phyloP scores from a whole-genome alignment of 2,888 invertebrate species.

The Adelognathus sp. region DNA sequence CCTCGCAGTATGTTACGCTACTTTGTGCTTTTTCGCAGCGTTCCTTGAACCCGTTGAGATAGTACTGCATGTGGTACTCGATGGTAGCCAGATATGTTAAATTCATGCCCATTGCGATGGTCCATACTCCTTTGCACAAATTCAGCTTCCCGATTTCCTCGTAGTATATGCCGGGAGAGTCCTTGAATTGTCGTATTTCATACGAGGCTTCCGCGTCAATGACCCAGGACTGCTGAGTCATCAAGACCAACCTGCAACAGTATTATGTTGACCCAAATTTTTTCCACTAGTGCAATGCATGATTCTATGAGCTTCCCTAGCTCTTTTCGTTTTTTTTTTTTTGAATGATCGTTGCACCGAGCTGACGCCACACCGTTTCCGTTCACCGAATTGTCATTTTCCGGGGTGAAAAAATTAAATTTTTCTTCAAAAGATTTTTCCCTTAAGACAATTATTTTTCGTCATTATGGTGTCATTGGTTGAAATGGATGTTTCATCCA shows the following conservation, averaged over 20 bases:
- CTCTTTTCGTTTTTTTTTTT: too few species aligned
- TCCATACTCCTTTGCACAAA: background rate
- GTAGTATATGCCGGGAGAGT: background rate
- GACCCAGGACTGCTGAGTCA: background rate
- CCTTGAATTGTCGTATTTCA: background rate
- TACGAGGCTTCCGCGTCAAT: background rate
- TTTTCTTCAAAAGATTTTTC: too few species aligned
- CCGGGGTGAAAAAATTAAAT: too few species aligned
- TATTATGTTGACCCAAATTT: background rate
- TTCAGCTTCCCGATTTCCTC: background rate
- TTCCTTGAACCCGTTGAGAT: background rate
- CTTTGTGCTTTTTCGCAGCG: background rate
- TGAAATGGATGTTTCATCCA: too few species aligned
- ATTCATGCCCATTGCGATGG: background rate
- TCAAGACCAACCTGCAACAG: background rate
- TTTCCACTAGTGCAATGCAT: too few species aligned
- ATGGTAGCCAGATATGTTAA: background rate
- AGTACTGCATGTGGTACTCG: background rate
- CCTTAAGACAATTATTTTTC: too few species aligned
- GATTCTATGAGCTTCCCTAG: too few species aligned
- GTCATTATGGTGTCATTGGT: too few species aligned
- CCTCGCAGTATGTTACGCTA: too few species aligned
- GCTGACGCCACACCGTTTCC: too few species aligned
- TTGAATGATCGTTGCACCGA: too few species aligned
- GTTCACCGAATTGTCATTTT: too few species aligned